Evolutionary conservation across 2,113 vertebrate genomes (phyloP).

Genomic region (Chloebia gouldiae): DNA sequence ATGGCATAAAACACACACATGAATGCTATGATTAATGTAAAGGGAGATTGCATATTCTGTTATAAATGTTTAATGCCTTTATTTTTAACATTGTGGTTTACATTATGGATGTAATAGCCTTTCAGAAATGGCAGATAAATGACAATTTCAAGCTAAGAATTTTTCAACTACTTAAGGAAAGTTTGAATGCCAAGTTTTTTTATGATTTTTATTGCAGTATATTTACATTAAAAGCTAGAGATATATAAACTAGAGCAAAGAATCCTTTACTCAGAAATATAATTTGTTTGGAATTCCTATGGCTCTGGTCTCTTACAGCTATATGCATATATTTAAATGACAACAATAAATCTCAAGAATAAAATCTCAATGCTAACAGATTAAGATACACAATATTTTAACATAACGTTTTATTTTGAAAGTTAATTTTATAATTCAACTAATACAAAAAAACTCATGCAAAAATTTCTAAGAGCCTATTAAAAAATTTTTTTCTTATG

Average conservation of each 20-base stretch:
- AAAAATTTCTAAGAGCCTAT: not conserved
- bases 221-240: slow-evolving; percentile 51
- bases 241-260: slow-evolving; percentile 50
- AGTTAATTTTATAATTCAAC: not conserved
- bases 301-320: not conserved
- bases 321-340: slow-evolving; percentile 35
- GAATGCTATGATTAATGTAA: slow-evolving; percentile 26
- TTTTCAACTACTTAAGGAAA: slow-evolving; percentile 59
- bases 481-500: not conserved
- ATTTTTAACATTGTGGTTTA: slow-evolving; percentile 55
- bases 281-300: slow-evolving; percentile 49
- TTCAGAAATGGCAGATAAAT: slow-evolving; percentile 60
- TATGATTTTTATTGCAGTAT: slow-evolving; percentile 40
- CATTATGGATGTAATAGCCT: slow-evolving; percentile 33
- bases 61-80: slow-evolving; percentile 49
- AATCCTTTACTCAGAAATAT: slow-evolving; percentile 34
- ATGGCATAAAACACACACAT: not conserved
- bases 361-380: not conserved
- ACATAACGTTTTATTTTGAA: not conserved
- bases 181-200: slow-evolving; percentile 55
- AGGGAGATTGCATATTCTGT: slow-evolving; percentile 16
- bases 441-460: not conserved
- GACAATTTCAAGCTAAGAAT: slow-evolving; percentile 38
- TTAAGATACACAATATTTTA: not conserved
- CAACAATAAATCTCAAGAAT: not conserved